Conservation (phyloP, 2,113 vertebrate species). For the Chloropsis cyanopogon region DNA sequence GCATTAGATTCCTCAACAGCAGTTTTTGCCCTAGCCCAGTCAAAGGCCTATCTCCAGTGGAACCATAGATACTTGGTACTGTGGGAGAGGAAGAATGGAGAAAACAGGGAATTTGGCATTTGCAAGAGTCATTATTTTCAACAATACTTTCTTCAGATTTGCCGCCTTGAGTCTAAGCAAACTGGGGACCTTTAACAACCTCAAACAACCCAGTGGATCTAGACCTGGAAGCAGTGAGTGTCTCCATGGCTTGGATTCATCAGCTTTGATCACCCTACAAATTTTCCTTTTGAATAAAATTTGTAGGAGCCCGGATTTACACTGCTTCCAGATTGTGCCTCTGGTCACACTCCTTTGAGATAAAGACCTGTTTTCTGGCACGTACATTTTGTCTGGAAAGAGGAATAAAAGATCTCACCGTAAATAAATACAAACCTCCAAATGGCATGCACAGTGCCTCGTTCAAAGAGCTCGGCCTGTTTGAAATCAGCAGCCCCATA, state of each 20-base stretch:
- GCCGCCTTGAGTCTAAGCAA: not conserved
- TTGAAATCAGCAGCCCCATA: conserved; percentile 60
- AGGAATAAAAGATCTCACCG: not conserved
- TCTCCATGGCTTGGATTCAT: not conserved
- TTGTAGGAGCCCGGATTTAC: not conserved
- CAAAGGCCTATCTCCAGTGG: not conserved
- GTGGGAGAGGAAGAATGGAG: not conserved
- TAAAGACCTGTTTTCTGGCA: not conserved
- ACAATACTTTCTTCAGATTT: not conserved
- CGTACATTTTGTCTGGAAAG: not conserved
- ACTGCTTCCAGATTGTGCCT: not conserved
- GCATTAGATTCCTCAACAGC: not conserved
- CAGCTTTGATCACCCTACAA: not conserved
- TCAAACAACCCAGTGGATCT: not conserved
- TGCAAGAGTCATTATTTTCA: not conserved
- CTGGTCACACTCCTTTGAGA: not conserved
- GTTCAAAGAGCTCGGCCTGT: conserved; percentile 52
- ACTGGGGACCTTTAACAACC: not conserved
- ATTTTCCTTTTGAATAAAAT: not conserved
- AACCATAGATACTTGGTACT: accelerated
- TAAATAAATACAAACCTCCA: conserved; percentile 19
- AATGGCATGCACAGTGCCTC: not conserved
- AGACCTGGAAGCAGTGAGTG: not conserved
- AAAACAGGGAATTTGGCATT: not conserved
- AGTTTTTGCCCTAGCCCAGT: not conserved